Evolutionary conservation across 2,888 invertebrate species (phyloP).

Genomic region (Keiferia lycopersicella): DNA sequence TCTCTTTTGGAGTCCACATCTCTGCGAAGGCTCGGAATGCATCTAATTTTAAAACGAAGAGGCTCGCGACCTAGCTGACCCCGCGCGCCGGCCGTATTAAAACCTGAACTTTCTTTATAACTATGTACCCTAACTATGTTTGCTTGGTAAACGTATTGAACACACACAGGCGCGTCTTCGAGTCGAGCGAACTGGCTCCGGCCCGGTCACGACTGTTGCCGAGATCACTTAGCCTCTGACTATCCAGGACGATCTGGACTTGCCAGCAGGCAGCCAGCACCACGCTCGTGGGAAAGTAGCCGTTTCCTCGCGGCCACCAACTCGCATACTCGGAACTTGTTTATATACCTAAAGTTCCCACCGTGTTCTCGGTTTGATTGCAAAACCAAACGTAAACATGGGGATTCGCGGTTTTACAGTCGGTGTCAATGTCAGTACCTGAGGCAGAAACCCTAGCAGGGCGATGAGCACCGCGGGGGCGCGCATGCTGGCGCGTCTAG

Average conservation of each 20-base stretch:
- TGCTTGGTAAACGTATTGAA: conserved; percentile 73
- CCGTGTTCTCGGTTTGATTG: conserved; percentile 48
- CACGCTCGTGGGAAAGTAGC: conserved; percentile 75
- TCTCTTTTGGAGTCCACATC: conserved; percentile 58
- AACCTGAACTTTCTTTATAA: conserved; percentile 81
- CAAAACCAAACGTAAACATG: conserved; percentile 60
- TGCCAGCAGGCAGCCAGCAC: conserved; percentile 35
- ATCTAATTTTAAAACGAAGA: conserved; percentile 80
- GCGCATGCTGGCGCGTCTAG: conserved; percentile 79
- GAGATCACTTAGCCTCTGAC: conserved; percentile 61
- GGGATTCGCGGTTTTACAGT: conserved; percentile 67
- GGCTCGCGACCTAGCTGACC: conserved; percentile 79
- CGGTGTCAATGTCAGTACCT: conserved; percentile 67
- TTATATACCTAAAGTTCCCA: conserved; percentile 49
- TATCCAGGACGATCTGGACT: conserved; percentile 73
- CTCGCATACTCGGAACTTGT: conserved; percentile 39
- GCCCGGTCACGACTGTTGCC: conserved; percentile 73
- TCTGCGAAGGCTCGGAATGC: conserved; percentile 75
- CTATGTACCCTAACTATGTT: conserved; percentile 60
- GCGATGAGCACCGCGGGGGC: conserved; percentile 78
- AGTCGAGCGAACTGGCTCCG: conserved; percentile 55
- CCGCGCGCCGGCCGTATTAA: conserved; percentile 74
- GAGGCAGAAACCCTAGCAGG: conserved; percentile 81
- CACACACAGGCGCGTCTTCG: conserved; percentile 67
- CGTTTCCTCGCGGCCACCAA: conserved; percentile 36